Percentiles rank a stretch among this genome's conserved stretches.
These are phyloP conservation scores for Phaonia tiefii DNA, from an alignment of 2,888 invertebrate genomes.

Conservation along the genomic window DNA sequence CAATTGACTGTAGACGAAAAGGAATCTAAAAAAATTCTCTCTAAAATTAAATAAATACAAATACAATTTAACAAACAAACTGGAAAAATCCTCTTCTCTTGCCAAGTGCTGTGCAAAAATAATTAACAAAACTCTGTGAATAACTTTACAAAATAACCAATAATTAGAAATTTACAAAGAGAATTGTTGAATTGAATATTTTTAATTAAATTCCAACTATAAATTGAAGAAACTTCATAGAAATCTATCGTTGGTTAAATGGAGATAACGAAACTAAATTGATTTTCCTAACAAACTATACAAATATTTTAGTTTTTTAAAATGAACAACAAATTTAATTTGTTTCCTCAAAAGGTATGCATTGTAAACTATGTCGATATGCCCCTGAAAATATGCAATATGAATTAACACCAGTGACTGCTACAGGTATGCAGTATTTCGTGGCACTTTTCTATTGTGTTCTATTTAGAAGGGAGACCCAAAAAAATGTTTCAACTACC, in stretches of 20 bases:
- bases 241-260: not conserved
- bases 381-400: slow-evolving; percentile 2
- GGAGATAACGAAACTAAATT: not conserved
- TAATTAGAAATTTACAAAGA: slow-evolving; percentile 62
- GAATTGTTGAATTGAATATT: slow-evolving; percentile 35
- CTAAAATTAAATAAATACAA: slow-evolving; percentile 57
- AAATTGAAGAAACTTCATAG: not conserved
- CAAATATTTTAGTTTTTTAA: not conserved
- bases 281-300: not conserved
- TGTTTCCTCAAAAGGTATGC: not conserved
- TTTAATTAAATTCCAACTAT: slow-evolving; percentile 56
- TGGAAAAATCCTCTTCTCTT: slow-evolving; percentile 24
- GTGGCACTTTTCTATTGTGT: no score
- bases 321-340: not conserved
- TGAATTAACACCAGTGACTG: no score
- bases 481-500: no score
- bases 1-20: no score
- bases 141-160: slow-evolving; percentile 56
- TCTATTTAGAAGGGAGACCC: no score
- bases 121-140: not conserved
- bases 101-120: not conserved
- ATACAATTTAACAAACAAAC: slow-evolving; percentile 61
- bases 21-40: not conserved
- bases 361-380: not conserved
- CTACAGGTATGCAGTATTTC: no score